Conservation (phyloP, 2,888 invertebrate species). For the Sycophila texana region DNA sequence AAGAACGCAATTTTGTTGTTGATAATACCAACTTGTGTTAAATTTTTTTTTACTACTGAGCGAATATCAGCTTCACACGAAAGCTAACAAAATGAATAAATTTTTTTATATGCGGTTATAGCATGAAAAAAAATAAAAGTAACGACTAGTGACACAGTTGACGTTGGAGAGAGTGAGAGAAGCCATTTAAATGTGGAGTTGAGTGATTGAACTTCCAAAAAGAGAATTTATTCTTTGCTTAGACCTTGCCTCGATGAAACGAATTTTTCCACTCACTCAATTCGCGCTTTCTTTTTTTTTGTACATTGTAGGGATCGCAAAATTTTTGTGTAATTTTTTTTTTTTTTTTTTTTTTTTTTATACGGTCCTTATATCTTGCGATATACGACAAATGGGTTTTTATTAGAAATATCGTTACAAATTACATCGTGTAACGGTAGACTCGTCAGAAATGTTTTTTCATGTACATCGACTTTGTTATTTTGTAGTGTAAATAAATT, state of each 20-base stretch:
- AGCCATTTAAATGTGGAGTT: conserved; percentile 42
- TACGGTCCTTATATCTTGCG: conserved; percentile 31
- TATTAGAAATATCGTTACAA: conserved; percentile 20
- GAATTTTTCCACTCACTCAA: conserved; percentile 21
- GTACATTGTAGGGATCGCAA: conserved; percentile 8
- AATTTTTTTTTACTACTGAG: not conserved
- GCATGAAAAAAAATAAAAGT: conserved; percentile 4
- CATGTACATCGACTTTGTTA: conserved; percentile 65
- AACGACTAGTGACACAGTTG: not conserved
- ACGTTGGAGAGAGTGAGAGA: not conserved
- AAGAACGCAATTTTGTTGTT: conserved; percentile 30
- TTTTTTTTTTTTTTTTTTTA: conserved; percentile 31
- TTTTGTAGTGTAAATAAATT: conserved; percentile 75
- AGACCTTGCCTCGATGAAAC: conserved; percentile 32
- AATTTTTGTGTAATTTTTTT: conserved; percentile 26
- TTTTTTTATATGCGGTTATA: conserved; percentile 10
- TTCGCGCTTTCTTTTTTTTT: conserved; percentile 28
- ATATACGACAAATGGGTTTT: conserved; percentile 32
- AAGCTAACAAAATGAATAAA: not conserved
- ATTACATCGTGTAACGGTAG: conserved; percentile 41
- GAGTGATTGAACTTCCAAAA: conserved; percentile 40
- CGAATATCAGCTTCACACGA: too few relatives aligned
- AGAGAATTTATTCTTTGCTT: conserved; percentile 32
- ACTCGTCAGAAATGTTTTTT: conserved; percentile 50
- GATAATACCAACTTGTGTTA: not conserved